These are phyloP conservation scores for Helarctos malayanus DNA, from an alignment of 2,797 vertebrate species.

Conservation along the genomic window DNA sequence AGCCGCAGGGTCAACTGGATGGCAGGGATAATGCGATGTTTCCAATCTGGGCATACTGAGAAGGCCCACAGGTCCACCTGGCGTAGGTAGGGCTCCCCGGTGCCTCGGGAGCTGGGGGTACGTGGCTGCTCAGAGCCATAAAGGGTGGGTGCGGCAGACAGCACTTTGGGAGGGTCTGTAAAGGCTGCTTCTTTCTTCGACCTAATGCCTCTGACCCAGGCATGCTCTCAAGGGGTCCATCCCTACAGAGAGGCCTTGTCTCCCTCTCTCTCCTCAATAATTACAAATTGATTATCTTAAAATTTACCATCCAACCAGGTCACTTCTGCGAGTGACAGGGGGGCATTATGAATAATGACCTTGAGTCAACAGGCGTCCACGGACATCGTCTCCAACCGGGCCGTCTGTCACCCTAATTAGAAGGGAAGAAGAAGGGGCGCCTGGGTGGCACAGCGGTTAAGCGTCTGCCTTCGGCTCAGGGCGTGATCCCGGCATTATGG, in stretches of 20 bases:
- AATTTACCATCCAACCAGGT: not conserved
- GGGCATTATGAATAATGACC: not conserved
- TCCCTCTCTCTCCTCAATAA: not conserved
- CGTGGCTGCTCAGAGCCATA: not conserved
- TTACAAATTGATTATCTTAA: not conserved
- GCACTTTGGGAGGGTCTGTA: not conserved
- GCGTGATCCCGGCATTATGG: too few species aligned
- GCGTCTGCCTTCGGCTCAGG: too few species aligned
- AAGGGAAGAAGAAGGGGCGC: not conserved
- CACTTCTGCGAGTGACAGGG: not conserved
- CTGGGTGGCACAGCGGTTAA: too few species aligned
- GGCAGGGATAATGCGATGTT: not conserved
- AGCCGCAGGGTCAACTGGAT: not conserved
- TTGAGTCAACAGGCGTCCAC: not conserved
- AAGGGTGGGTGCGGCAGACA: fast-evolving
- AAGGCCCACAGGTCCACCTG: not conserved
- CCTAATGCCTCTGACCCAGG: too few species aligned
- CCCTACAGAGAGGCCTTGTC: not conserved
- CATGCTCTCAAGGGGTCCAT: not conserved
- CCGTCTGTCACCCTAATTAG: constrained; percentile 1
- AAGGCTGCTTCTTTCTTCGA: not conserved
- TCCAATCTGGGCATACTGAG: not conserved
- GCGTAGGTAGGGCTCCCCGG: not conserved
- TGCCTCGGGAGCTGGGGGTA: fast-evolving
- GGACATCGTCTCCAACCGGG: not conserved